These are phyloP conservation scores for Apolygus lucorum DNA, from an alignment of 1,140 invertebrate species.

Conservation along the genomic window DNA sequence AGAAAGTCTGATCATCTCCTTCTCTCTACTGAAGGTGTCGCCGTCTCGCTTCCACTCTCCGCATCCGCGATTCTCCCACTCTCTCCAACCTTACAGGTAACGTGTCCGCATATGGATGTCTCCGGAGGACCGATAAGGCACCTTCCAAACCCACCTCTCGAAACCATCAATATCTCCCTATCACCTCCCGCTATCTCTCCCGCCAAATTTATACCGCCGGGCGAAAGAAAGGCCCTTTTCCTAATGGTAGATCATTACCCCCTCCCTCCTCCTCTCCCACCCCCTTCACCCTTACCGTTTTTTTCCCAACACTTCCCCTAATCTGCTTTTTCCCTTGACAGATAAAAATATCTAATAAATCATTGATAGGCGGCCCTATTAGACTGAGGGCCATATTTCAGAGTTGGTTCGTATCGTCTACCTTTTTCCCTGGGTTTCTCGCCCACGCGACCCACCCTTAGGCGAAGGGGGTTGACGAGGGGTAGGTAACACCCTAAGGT, in stretches of 20 bases:
- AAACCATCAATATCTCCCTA: slow-evolving; percentile 19
- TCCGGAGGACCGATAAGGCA: background rate
- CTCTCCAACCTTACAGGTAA: background rate
- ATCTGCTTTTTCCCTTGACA: slow-evolving; percentile 25
- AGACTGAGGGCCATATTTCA: slow-evolving; percentile 22
- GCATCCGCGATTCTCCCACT: no score
- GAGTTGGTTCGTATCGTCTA: no score
- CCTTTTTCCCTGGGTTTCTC: background rate
- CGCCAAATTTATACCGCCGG: slow-evolving; percentile 18
- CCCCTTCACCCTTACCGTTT: background rate
- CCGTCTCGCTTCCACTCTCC: background rate
- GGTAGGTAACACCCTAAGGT: no score
- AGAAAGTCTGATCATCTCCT: no score
- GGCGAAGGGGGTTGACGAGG: no score
- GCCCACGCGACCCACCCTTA: background rate
- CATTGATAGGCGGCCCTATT: slow-evolving; percentile 27
- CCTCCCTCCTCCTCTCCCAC: background rate
- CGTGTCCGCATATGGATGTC: slow-evolving; percentile 13
- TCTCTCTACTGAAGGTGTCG: no score
- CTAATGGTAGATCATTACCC: slow-evolving; percentile 28
- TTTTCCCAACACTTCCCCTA: background rate
- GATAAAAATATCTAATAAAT: slow-evolving; percentile 31
- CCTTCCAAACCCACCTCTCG: slow-evolving; percentile 8
- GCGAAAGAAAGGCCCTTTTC: slow-evolving; percentile 21
- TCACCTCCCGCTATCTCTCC: slow-evolving; percentile 4